phyloP scores from a whole-genome alignment of 2,113 vertebrate genomes.

The Baryphthengus martii region DNA sequence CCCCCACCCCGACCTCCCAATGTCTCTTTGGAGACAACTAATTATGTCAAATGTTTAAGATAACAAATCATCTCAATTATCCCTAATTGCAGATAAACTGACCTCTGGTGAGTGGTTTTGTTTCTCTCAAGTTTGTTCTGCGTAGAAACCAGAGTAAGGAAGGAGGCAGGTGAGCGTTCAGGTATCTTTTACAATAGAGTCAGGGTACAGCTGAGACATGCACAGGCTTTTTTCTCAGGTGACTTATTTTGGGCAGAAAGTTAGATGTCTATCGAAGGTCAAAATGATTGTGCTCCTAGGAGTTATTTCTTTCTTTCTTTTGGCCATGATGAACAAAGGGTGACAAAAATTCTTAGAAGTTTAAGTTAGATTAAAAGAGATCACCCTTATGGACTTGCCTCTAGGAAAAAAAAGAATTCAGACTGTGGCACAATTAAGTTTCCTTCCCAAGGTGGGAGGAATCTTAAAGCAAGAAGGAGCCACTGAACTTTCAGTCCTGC shows the following conservation, averaged over 20 bases:
- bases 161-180: neutral
- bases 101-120: neutral
- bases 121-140: neutral
- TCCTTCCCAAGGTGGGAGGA: neutral
- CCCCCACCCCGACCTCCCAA: fast-evolving
- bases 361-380: neutral
- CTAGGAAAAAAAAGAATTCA: neutral
- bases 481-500: neutral
- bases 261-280: neutral
- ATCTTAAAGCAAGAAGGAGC: neutral
- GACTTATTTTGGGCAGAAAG: neutral
- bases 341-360: neutral
- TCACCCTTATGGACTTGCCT: neutral
- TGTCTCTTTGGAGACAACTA: neutral
- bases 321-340: neutral
- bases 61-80: neutral
- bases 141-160: neutral
- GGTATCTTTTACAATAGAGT: neutral
- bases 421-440: neutral
- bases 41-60: neutral
- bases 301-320: neutral
- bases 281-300: neutral
- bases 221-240: neutral
- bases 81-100: neutral
- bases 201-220: neutral